A percentile compares a stretch with the other conserved stretches of the same genome.
phyloP scores from a whole-genome alignment of 2,113 vertebrate species.

The Zapornia atra region DNA sequence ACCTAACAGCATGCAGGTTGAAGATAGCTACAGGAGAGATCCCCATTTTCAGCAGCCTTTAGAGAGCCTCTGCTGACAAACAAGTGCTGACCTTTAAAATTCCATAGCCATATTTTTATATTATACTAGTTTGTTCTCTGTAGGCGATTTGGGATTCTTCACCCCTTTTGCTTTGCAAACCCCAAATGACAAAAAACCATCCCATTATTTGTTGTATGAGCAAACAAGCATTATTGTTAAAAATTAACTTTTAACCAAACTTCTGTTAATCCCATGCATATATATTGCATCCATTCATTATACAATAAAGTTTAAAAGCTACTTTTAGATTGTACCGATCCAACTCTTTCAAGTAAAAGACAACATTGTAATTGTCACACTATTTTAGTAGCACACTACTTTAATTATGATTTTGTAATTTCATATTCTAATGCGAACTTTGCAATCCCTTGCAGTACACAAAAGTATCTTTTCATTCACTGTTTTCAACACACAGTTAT shows the following conservation, averaged over 20 bases:
- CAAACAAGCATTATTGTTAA: background rate
- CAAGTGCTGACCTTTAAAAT: background rate
- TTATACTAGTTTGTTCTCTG: background rate
- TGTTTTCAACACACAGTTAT: slow-evolving; percentile 52
- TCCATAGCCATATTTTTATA: background rate
- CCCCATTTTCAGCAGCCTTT: background rate
- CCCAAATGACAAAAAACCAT: background rate
- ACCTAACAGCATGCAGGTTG: background rate
- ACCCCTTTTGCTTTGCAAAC: background rate
- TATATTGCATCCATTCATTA: background rate
- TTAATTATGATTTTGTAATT: slow-evolving; percentile 36
- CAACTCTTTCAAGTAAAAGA: background rate
- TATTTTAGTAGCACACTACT: background rate
- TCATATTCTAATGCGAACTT: background rate
- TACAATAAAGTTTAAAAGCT: background rate
- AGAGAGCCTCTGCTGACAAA: background rate
- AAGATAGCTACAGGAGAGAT: background rate
- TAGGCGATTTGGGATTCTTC: accelerated
- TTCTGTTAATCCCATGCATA: background rate
- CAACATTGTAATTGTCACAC: background rate
- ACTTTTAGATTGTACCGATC: background rate
- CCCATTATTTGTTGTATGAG: background rate
- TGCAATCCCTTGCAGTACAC: background rate
- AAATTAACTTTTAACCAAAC: background rate
- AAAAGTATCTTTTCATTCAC: slow-evolving; percentile 8